A percentile compares a stretch with the other conserved stretches of the same genome.
Conservation (phyloP, 2,888 invertebrate genomes). For the Agrilus mali region DNA sequence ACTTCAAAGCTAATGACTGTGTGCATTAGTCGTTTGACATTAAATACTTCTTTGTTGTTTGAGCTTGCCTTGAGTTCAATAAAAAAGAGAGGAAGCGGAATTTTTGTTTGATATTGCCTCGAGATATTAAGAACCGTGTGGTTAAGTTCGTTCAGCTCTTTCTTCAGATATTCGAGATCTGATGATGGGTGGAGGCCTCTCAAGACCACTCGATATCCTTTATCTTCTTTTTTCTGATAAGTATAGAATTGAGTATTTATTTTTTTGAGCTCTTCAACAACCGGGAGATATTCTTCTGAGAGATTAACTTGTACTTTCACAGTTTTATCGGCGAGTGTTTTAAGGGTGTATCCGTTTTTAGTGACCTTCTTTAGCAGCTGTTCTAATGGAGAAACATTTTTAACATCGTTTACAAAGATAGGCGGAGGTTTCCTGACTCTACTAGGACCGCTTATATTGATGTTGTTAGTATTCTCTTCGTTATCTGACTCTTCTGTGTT, state of each 20-base stretch:
- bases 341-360: slow-evolving; percentile 2
- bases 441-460: too few species aligned
- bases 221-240: slow-evolving; percentile 11
- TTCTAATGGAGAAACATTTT: slow-evolving; percentile 3
- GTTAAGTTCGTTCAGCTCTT: slow-evolving; percentile 2
- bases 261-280: slow-evolving; percentile 7
- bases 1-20: slow-evolving; percentile 3
- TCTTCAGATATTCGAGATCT: slow-evolving; percentile 8
- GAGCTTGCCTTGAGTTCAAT: too few species aligned
- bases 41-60: slow-evolving; percentile 3
- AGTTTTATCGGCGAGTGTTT: slow-evolving; percentile 5
- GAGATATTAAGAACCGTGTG: slow-evolving; percentile 2
- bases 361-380: slow-evolving; percentile 4
- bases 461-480: background rate
- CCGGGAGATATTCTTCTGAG: slow-evolving; percentile 6
- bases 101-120: background rate
- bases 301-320: slow-evolving; percentile 7
- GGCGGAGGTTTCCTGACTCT: slow-evolving; percentile 3
- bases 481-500: background rate
- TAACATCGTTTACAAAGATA: slow-evolving; percentile 3
- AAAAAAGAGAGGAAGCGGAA: too few species aligned
- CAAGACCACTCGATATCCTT: slow-evolving; percentile 10
- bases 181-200: slow-evolving; percentile 10
- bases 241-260: slow-evolving; percentile 9
- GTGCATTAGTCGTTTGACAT: slow-evolving; percentile 1